Percentiles rank a stretch among this genome's conserved stretches.
phyloP scores from a whole-genome alignment of 2,113 vertebrate species.

The Oxyura jamaicensis region DNA sequence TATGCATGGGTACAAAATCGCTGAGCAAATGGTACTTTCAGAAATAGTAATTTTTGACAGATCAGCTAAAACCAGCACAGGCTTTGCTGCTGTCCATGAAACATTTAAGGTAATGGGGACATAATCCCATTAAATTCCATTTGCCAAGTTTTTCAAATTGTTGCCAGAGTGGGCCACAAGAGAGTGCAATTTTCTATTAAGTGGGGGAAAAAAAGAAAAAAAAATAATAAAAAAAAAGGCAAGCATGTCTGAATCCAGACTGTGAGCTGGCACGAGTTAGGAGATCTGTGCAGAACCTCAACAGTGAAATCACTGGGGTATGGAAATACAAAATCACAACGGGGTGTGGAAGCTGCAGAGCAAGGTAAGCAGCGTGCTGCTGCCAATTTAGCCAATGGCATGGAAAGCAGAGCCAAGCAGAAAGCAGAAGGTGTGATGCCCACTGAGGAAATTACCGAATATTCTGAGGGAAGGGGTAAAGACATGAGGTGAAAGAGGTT shows the following conservation, averaged over 20 bases:
- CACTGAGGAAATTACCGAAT: neutral
- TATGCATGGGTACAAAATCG: neutral
- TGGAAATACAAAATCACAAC: neutral
- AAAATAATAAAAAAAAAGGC: neutral
- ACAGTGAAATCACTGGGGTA: neutral
- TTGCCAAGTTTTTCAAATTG: neutral
- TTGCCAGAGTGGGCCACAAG: neutral
- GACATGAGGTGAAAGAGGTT: neutral
- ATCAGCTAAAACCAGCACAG: neutral
- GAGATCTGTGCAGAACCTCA: neutral
- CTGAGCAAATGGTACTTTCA: neutral
- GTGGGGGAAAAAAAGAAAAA: neutral
- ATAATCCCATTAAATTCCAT: neutral
- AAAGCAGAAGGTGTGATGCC: neutral
- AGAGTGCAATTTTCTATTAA: neutral
- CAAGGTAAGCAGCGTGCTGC: neutral
- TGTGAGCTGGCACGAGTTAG: neutral
- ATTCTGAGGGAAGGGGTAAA: neutral
- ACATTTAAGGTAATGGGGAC: neutral
- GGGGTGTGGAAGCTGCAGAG: neutral
- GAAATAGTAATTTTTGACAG: neutral
- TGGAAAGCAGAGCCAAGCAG: neutral
- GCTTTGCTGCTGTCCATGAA: neutral
- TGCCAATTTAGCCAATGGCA: conserved; percentile 6
- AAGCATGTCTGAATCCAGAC: neutral